Base-by-base conservation (phyloP, 2,113 vertebrate species). In the Thunnus maccoyii region DNA sequence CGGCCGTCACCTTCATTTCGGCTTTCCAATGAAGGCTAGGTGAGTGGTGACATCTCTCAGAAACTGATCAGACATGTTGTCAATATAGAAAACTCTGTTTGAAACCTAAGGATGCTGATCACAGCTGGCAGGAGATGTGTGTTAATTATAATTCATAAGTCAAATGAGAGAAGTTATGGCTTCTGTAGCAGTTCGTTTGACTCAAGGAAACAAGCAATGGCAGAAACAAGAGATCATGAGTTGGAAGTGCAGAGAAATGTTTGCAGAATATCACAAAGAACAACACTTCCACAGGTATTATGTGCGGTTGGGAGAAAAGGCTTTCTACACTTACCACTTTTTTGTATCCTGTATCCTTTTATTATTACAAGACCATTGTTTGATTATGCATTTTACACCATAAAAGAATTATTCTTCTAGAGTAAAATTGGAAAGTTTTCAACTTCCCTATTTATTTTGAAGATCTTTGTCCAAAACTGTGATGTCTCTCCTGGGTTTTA, bases 101-200 rank as follows among this genome's bases (percentile, higher is more conserved):
- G 75, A 86, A 72, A 86, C 66, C 88, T 77, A 74, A 80, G 52
- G 80, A 91, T 69, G 70, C 54, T 85, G 83, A 89, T 83, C 48
- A 15, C 56, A 76, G 75, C 55, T 74, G 83, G 80, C 86, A 81
- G 74, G 71, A 78, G 65, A 80, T 55, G 85, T 78, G 78, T 76
- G 80, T 51, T 88, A 89, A 93, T 89, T 88, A 76, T 85, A 76
- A 87, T 86, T 89, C 58, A 91, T 88, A 78, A 86, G 82, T 80
- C 46, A 36, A 71, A 78, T 62, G 52, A 56, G 52, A 75, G 72
- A 72, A 85, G 84, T 86, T 78, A 72, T 72, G 80, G 82, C 67
- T 84, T 79, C 64, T 58, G 27, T 58, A 44, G 62, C 58, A n/a
- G 70, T 81, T 82, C 82, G 64, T 69, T 70, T 17, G 55, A 47